Base-by-base conservation (phyloP, 2,888 invertebrate genomes). In the Mesoligia furuncula region DNA sequence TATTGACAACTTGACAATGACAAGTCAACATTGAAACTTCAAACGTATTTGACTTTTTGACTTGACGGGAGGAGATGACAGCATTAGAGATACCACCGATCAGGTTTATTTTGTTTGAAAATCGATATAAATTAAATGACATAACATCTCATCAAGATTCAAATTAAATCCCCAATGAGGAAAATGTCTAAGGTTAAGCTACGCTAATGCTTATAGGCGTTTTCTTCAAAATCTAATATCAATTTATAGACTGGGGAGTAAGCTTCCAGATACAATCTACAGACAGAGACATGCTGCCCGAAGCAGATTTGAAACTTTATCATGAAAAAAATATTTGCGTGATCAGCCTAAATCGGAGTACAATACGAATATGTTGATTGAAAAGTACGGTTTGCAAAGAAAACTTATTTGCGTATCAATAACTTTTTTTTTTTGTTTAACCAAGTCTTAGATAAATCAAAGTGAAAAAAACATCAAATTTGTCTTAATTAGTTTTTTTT, bases 1-100 rank as follows among this genome's bases (percentile, higher is more conserved):
- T n/a, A 74, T 20, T 45, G 42, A 42, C 42, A 42, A n/a, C n/a
- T 31, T 36, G 36, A 42, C 1, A 39, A 3, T 39, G 39, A 70
- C 54, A 68, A 27, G 15, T 54, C 68, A 76, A 72, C 45, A 31
- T 42, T 54, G 27, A 73, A 74, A 42, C 48, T 39, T 45, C 45
- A 71, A 70, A 39, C 9, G 6, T 11, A 39, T n/a, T 36, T 36
- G 8, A 59, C 27, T 13, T 27, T 39, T 42, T 45, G 27, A 27
- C 27, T 45, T 45, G 45, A 45, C 5, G 45, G 20, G 6, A 9
- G 17, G 8, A 51, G 15, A 54, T 24, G 51, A 54, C 51, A 17
- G 17, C 54, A 54, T n/a, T 48, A 66, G 39, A n/a, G 72, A 51
- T 66, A 66, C 7, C 8, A 15, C 45, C 13, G 45, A 15, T 45